Evolutionary conservation across 2,113 vertebrate species (phyloP).

Genomic region (Lagopus leucura): DNA sequence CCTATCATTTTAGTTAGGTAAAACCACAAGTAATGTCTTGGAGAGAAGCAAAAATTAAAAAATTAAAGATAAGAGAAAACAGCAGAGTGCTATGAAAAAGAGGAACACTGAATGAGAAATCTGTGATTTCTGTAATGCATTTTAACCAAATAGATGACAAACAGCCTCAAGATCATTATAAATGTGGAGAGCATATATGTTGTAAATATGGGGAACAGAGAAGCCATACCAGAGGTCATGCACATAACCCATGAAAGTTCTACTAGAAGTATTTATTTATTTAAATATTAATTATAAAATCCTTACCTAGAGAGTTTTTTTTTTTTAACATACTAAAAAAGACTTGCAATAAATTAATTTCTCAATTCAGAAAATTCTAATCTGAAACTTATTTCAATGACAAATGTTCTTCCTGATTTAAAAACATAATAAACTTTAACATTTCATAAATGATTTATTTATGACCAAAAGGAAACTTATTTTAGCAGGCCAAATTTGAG

Average conservation of each 20-base stretch:
- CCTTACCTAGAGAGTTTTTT: neutral
- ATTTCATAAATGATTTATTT: neutral
- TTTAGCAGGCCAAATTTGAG: neutral
- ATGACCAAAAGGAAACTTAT: neutral
- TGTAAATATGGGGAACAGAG: neutral
- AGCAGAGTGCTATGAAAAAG: neutral
- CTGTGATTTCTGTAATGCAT: neutral
- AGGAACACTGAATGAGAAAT: neutral
- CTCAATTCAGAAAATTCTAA: neutral
- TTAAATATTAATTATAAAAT: neutral
- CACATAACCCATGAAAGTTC: neutral
- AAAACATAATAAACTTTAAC: neutral
- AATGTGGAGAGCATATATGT: neutral
- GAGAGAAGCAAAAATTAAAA: neutral
- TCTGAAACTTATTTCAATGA: neutral
- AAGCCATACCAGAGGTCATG: neutral
- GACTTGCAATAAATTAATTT: neutral
- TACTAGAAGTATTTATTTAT: neutral
- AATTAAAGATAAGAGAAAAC: neutral
- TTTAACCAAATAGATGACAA: neutral
- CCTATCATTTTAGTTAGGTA: neutral
- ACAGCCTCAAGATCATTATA: neutral
- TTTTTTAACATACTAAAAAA: neutral
- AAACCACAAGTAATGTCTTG: neutral
- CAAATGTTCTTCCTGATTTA: neutral